Percentiles rank a stretch among this genome's conserved stretches.
Conservation (phyloP, 2,797 vertebrate genomes). For the Psittacula echo region DNA sequence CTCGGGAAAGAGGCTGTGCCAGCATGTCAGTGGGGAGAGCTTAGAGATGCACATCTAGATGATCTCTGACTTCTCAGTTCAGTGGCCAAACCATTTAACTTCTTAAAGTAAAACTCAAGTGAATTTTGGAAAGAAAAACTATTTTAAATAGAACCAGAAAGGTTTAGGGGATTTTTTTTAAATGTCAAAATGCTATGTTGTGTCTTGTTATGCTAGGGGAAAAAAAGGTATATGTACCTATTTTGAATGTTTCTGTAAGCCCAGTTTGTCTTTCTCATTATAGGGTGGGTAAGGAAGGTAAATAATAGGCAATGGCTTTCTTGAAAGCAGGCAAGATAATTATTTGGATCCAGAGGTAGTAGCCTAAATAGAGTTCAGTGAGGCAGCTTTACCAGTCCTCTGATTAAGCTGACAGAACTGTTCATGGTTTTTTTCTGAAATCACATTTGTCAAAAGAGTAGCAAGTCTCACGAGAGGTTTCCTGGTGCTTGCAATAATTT, state of each 20-base stretch:
- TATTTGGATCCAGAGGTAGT: neutral
- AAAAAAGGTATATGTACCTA: neutral
- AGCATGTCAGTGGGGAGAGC: fast-evolving
- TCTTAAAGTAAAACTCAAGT: neutral
- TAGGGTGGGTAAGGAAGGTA: neutral
- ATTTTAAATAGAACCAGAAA: neutral
- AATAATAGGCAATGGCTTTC: neutral
- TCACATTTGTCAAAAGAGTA: neutral
- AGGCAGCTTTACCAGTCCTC: neutral
- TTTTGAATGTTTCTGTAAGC: neutral
- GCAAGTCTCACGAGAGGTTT: neutral
- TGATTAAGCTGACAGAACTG: neutral
- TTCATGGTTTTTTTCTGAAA: neutral
- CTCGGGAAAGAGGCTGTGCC: neutral
- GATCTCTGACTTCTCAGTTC: neutral
- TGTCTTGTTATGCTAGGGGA: neutral
- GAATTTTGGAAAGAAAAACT: neutral
- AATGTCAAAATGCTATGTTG: neutral
- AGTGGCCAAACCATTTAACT: neutral
- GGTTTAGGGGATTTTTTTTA: neutral
- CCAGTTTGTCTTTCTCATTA: neutral
- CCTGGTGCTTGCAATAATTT: neutral
- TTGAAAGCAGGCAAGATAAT: neutral
- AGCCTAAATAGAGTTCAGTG: neutral
- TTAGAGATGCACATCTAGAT: neutral